Evolutionary conservation across 2,888 invertebrate species (phyloP), one percentile per base, ranked within the genome.

Genomic region (Eupeodes luniger): DNA sequence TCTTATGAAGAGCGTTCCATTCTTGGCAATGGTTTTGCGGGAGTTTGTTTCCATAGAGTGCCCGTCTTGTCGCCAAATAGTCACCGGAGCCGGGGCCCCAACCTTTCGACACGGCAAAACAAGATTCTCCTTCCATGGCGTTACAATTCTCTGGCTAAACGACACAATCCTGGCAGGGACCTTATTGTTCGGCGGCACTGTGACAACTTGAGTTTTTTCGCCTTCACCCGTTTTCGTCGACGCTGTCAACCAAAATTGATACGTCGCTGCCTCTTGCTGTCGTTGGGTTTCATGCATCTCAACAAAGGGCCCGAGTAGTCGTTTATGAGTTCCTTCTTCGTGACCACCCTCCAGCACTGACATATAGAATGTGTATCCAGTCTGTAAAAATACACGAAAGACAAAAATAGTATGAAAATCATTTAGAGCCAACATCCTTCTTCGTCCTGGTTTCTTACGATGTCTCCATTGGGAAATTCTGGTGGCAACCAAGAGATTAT

Each of bases 401-500:
- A 78, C n/a, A 62, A 44, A 27, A 10, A 70, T 75, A 49, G 27
- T 27, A 64, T 49, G n/a, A 61, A 36, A 69, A 10, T 51, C 19
- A 62, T 12, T 14, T 11, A 10, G 16, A 19, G 11, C 55, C 74
- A 44, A 67, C 53, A n/a, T 51, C 11, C 34, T 27, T 47, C 3
- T n/a, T 70, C 53, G 5, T 10, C 11, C 27, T 27, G 3, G 27
- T 27, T 66, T 92, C 93, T 92, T 92, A 96, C 96, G 34, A 98
- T 94, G 78, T 96, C 95, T 27, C 98, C 98, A 92, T 98, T 98
- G 62, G 96, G 96, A 89, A 96, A 95, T 27, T 96, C 94, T 0
- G 98, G 98, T 16, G 98, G 98, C 89, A 97, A 94, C 98, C 98
- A 98, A 19, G 98, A 97, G 55, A 98, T 96, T 81, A 98, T 95